Evolutionary conservation across 2,797 vertebrate species (phyloP), one percentile per base, ranked within the genome.

Genomic region (Brachymystax lenok): DNA sequence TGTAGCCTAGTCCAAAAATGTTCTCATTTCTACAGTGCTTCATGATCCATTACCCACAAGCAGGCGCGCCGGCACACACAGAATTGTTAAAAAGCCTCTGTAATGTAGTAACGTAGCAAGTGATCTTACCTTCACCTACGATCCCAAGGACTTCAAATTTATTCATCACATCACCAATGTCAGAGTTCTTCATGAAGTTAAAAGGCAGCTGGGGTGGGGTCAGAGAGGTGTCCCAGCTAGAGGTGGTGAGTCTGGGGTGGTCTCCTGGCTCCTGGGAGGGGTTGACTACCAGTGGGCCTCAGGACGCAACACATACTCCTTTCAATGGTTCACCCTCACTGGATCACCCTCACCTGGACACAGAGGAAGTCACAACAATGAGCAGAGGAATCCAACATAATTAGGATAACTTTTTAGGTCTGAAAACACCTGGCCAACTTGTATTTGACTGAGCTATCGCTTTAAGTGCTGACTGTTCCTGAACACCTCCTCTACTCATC

Each of bases 71-170:
- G 5, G 33, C 33, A 35, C 33, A 35, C 28, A 68, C 66, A 35
- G n/a, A 69, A 69, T 46, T 13, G 2, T 69, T n/a, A 17, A 8
- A 69, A 63, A 63, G 6, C 35, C 35, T 40, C 35, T 40, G 35
- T 40, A 46, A 46, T 2, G 40, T 46, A 5, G 52, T 19, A 19
- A 16, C 51, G 21, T 13, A 69, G 14, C 76, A 73, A 59, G n/a
- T 16, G 8, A 74, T 79, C 97, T 96, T 93, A 98, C 98, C 98
- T 99, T 99, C 98, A 95, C 98, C 98, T 92, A 99, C 98, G 92
- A 99, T 97, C 92, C 97, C 97, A 97, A 99, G 98, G 95, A 99
- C 98, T 96, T 99, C 98, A 98, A 99, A 99, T 97, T 99, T 99
- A 98, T 99, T 98, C 98, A 99, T 99, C 94, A 98, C 97, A 99